Evolutionary conservation across 2,888 invertebrate species (phyloP), one percentile per base, ranked within the genome.

Genomic region (Macrophya alboannulata): DNA sequence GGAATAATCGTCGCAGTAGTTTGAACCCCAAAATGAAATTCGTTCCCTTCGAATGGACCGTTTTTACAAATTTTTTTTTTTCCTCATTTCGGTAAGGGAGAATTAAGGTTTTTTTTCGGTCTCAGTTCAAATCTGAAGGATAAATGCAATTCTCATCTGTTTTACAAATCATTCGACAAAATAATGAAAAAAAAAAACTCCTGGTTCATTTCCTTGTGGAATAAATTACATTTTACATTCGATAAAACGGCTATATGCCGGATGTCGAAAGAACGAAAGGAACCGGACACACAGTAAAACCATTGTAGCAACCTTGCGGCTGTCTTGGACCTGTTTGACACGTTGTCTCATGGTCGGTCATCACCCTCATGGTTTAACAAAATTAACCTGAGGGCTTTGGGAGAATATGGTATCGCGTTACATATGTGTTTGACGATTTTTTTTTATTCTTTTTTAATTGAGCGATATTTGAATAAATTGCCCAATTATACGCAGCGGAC

Each of bases 291-390:
- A 45, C 71, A n/a, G 62, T 25, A 37, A 37, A 21, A 31, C 43
- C 48, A 65, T 65, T 51, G 83, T 83, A 65, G n/a, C 83, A 68
- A 83, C 83, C 83, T 83, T 81, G 81, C 15, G 43, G 77, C 77
- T 74, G 77, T 77, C 59, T 77, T 79, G 85, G 79, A 85, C 79
- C 85, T 21, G 85, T 76, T 79, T 59, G 65, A 81, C 82, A 85
- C 51, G 79, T 71, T 82, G 85, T 81, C 59, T 85, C 85, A 85
- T 45, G 85, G 85, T 55, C 85, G 85, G 85, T 85, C 85, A 85
- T 85, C 85, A 82, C 85, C 85, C 81, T 79, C 85, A 59, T 43
- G 59, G 81, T 59, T 62, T 21, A 9, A 55, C 15, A 55, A 17
- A 77, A 77, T 77, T 17, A 48, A 31, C 62, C 81, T 25, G 40